Evolutionary conservation across 2,113 vertebrate genomes (phyloP).

Genomic region (Melanerpes aurifrons): DNA sequence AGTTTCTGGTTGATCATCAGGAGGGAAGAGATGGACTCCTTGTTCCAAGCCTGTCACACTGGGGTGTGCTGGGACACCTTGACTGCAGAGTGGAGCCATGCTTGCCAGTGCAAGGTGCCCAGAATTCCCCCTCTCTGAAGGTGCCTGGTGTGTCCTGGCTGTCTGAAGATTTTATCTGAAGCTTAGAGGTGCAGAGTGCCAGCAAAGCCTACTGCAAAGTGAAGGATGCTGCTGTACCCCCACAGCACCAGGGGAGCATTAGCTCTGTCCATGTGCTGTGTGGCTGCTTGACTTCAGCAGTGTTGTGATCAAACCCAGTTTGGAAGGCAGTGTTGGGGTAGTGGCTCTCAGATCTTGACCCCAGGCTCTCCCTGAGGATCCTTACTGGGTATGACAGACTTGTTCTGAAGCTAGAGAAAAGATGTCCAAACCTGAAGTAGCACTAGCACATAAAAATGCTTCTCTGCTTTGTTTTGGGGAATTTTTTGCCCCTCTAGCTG

Average conservation of each 20-base stretch:
- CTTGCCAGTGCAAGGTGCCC: too few species aligned
- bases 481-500: neutral
- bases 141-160: too few species aligned
- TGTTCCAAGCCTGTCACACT: too few species aligned
- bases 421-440: neutral
- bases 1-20: too few species aligned
- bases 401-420: neutral
- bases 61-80: too few species aligned
- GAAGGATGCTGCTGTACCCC: neutral
- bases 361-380: neutral
- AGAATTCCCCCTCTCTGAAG: too few species aligned
- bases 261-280: neutral
- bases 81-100: too few species aligned
- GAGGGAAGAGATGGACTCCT: too few species aligned
- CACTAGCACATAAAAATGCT: neutral
- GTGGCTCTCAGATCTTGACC: neutral
- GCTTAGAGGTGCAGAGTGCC: neutral
- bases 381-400: neutral
- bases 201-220: neutral
- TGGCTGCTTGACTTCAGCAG: neutral
- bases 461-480: neutral
- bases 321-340: neutral
- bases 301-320: neutral
- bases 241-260: neutral
- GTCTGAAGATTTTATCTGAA: too few species aligned